Conservation (phyloP, 2,888 invertebrate species). For the Perdita meconis region DNA sequence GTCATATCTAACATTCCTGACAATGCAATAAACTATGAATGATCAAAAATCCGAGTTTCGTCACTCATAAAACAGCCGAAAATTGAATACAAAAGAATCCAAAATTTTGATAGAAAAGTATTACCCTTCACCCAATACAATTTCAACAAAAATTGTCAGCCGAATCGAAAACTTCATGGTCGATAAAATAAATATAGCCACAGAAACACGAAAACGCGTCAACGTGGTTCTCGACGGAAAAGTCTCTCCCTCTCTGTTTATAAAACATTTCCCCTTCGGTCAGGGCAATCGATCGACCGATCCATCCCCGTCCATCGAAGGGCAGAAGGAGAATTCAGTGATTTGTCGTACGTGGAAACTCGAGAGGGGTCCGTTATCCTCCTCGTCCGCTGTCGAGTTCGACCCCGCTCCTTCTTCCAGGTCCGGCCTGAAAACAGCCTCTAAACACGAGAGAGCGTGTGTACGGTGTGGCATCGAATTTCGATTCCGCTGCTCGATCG, state of each 20-base stretch:
- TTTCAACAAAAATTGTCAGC: no score
- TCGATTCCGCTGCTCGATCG: constrained; percentile 74
- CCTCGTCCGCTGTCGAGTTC: constrained; percentile 40
- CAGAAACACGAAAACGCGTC: no score
- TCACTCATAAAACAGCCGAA: no score
- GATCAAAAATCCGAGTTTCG: no score
- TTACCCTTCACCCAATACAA: no score
- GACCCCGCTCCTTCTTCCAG: constrained; percentile 54
- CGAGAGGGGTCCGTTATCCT: constrained; percentile 47
- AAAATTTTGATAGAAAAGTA: no score
- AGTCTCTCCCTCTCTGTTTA: not conserved
- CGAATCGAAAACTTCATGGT: no score
- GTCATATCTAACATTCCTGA: no score
- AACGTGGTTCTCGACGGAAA: not conserved
- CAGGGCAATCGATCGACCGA: not conserved
- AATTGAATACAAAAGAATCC: no score
- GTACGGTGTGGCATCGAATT: constrained; percentile 73
- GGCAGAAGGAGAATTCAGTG: constrained; percentile 10
- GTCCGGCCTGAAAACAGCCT: constrained; percentile 59
- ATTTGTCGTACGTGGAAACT: constrained; percentile 43
- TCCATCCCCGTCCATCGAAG: not conserved
- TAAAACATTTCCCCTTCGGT: constrained; percentile 14
- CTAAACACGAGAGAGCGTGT: constrained; percentile 69
- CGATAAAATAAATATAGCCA: no score
- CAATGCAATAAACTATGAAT: no score